Base-by-base conservation (phyloP, 2,797 vertebrate species). In the Neosalanx taihuensis region DNA sequence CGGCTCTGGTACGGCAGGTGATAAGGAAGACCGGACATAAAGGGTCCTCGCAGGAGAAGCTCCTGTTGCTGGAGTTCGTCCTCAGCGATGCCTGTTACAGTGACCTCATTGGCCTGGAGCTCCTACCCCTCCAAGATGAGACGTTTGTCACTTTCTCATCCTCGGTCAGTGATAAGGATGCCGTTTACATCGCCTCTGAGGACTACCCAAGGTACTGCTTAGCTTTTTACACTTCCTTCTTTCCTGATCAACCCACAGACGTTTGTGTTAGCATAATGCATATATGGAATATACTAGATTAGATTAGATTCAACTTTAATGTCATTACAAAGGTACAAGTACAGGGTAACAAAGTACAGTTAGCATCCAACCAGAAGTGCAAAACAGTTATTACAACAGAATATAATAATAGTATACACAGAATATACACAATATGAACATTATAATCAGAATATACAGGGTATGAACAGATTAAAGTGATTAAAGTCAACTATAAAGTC, bases 41-140 rank as follows among this genome's bases (percentile, higher is more conserved):
- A 83, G 95, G 94, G 26, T 31, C 93, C 56, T 72, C 90, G n/a
- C 84, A 88, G 56, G 96, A 97, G 76, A 97, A 95, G 81, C 93
- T 97, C 64, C 85, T 93, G 76, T 92, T 99, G 63, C 85, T 99
- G 71, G 95, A 98, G 77, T 99, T 96, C 58, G 92, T 90, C 23
- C 95, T 99, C 23, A 93, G 93, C 17, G 98, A 99, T 73, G 87
- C 76, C 61, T 93, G 93, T 82, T 99, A 96, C 87, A 92, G 92
- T 70, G 97, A 99, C 63, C 94, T 99, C 73, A 95, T 98, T 60
- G 97, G 97, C 62, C 87, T 99, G 71, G 97, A 99, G 80, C 92
- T 99, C 72, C 91, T 99, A 46, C 96, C 97, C 0, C 89, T 98
- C 67, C 96, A 99, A 80, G 95, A 94, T 73, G 94, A 93, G 64